Percentiles rank a stretch among this genome's conserved stretches.
Evolutionary conservation across 2,113 vertebrate genomes (phyloP).

Genomic region (Ictidomys tridecemlineatus): DNA sequence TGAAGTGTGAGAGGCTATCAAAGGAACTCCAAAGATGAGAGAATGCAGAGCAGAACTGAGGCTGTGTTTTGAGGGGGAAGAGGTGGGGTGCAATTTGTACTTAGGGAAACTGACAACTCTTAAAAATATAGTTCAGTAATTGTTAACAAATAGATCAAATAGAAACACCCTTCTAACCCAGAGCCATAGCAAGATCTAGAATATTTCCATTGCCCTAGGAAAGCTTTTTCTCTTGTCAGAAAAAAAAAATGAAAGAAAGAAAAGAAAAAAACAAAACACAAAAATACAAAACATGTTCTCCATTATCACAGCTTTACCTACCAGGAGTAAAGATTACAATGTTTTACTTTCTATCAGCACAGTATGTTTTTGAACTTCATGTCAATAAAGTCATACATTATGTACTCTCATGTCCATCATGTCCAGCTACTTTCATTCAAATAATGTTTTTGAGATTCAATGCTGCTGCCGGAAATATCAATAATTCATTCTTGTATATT

Average conservation of each 20-base stretch:
- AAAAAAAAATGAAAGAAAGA: background rate
- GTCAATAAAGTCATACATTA: background rate
- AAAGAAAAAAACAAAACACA: background rate
- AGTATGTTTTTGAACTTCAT: background rate
- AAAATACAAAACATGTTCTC: too few relatives aligned
- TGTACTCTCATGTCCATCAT: background rate
- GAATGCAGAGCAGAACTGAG: background rate
- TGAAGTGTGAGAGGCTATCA: background rate
- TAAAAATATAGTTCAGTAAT: background rate
- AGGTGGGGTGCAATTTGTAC: background rate
- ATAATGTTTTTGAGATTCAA: background rate
- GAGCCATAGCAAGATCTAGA: background rate
- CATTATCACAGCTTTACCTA: too few relatives aligned
- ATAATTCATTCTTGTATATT: background rate
- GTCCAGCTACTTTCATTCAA: background rate
- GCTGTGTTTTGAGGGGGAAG: background rate
- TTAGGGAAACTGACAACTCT: background rate
- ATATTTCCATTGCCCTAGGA: background rate
- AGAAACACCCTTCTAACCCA: background rate
- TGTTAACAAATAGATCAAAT: background rate
- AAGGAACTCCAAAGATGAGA: background rate
- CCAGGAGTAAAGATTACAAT: background rate
- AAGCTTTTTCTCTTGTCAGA: background rate
- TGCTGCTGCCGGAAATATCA: background rate
- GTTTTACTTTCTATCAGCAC: background rate